A percentile compares a stretch with the other conserved stretches of the same genome.
Conservation (phyloP, 2,797 vertebrate species). For the Podargus strigoides region DNA sequence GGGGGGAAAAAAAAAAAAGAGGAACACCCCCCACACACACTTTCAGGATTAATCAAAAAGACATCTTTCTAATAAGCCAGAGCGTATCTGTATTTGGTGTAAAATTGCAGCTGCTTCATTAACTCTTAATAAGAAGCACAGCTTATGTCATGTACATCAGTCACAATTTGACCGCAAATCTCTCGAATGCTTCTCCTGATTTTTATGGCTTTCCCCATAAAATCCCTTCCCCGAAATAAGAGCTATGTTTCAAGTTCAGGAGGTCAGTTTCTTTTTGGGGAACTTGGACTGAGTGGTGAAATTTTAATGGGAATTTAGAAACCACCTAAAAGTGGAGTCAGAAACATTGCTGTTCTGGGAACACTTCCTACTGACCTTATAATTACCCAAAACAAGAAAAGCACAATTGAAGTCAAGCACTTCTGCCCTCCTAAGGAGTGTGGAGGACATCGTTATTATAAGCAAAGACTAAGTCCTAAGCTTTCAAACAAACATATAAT, state of each 20-base stretch:
- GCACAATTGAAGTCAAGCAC: constrained; percentile 30
- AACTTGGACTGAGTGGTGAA: background rate
- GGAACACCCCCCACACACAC: too few species aligned
- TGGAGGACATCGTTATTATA: background rate
- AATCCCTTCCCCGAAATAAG: background rate
- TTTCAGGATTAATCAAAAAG: background rate
- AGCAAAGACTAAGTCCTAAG: constrained; percentile 21
- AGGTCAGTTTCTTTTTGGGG: background rate
- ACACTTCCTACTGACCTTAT: background rate
- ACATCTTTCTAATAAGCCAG: background rate
- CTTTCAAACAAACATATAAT: constrained; percentile 39
- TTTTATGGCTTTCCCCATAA: background rate
- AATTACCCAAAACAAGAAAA: background rate
- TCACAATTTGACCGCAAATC: background rate
- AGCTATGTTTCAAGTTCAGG: background rate
- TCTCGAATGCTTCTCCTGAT: background rate
- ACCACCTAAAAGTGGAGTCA: background rate
- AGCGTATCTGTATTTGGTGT: background rate
- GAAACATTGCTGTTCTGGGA: background rate
- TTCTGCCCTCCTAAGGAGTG: background rate
- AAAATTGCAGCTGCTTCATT: background rate
- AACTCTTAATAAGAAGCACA: background rate
- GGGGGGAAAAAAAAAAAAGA: accelerated
- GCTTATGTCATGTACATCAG: background rate
- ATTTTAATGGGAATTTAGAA: background rate